Base-by-base conservation (phyloP, 2,113 vertebrate species). In the Heteronetta atricapilla region DNA sequence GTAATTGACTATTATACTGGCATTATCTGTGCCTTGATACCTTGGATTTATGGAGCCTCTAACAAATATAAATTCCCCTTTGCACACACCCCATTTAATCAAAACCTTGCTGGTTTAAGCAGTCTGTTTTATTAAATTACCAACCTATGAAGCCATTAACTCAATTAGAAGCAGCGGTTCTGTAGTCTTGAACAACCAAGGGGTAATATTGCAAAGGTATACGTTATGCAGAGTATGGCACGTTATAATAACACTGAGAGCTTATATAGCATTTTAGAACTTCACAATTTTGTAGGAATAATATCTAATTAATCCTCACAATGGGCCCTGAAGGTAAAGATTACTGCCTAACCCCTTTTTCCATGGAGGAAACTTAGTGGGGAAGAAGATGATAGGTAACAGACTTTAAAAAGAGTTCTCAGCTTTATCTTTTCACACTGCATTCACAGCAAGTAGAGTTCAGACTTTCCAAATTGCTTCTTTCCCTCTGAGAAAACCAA, bases 101-200 rank as follows among this genome's bases (percentile, higher is more conserved):
- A 97, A 94, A 97, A 94, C 94, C 77, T 90, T 94, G 91, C 96
- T 97, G 94, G 88, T 96, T 97, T 96, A 97, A 97, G 95, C 93
- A 97, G 79, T 95, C 91, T 96, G 69, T 88, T 94, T 96, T 95
- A 96, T 97, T 97, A 95, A 97, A 96, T 97, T 96, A 96, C 90
- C 93, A 97, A 95, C 92, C 91, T 96, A 93, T 95, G 95, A 97
- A 96, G 76, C 90, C 79, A 90, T 93, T 97, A 97, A 97, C 94
- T 97, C 97, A 89, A 96, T 97, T 97, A 96, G 90, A 95, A 93
- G 90, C 88, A 91, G 94, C 78, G 89, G 90, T 90, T 94, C 94
- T 94, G 86, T 93, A 80, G 86, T 95, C 88, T 91, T 93, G 93
- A 90, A 94, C 87, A 97, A 93, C 90, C 58, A 79, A 88, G 73